A percentile compares a stretch with the other conserved stretches of the same genome.
These are phyloP conservation scores for Drosophila suboccidentalis DNA, from an alignment of 2,888 invertebrate species.

Conservation along the genomic window DNA sequence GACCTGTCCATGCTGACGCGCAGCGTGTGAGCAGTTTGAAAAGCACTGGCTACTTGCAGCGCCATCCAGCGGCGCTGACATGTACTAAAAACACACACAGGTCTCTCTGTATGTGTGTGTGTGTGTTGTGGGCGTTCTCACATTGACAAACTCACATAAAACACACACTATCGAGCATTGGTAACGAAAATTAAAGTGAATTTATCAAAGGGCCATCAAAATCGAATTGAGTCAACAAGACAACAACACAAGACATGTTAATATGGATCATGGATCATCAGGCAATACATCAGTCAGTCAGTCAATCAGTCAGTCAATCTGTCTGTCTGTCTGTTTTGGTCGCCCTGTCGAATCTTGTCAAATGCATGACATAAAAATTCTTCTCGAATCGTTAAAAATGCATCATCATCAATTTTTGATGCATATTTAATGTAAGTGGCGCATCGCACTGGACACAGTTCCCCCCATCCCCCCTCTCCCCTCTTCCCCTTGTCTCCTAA, in stretches of 20 bases:
- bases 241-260: slow-evolving; percentile 28
- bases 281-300: slow-evolving; percentile 54
- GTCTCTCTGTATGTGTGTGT: slow-evolving; percentile 6
- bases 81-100: slow-evolving; percentile 51
- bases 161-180: slow-evolving; percentile 33
- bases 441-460: slow-evolving; percentile 30
- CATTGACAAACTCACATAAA: slow-evolving; percentile 44
- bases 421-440: slow-evolving; percentile 76
- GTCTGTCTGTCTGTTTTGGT: slow-evolving; percentile 1
- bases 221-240: slow-evolving; percentile 68
- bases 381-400: slow-evolving; percentile 78
- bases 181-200: slow-evolving; percentile 24
- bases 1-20: slow-evolving; percentile 77
- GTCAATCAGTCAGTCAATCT: neutral
- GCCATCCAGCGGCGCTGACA: slow-evolving; percentile 68
- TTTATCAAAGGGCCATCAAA: slow-evolving; percentile 73
- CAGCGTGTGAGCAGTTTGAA: slow-evolving; percentile 66
- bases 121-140: slow-evolving; percentile 39
- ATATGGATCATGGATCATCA: slow-evolving; percentile 30
- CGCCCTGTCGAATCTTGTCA: slow-evolving; percentile 70
- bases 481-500: neutral
- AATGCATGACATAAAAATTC: slow-evolving; percentile 75
- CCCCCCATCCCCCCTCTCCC: neutral
- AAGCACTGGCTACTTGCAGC: slow-evolving; percentile 33
- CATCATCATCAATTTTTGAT: slow-evolving; percentile 81